Evolutionary conservation across 2,113 vertebrate genomes (phyloP).

Genomic region (Eurystomus gularis): DNA sequence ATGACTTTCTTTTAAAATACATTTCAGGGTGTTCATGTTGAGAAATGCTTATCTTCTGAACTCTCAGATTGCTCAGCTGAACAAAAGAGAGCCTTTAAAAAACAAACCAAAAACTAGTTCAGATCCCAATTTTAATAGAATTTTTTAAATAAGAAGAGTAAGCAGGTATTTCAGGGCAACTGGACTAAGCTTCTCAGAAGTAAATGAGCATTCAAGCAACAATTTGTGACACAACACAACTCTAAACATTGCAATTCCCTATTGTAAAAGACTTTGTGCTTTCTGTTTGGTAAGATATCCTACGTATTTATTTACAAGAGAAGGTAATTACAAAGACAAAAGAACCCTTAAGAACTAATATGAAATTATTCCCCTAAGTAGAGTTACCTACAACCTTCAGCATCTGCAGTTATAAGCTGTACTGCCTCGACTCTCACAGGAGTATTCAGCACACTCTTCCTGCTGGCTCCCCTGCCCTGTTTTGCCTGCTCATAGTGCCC

Average conservation of each 20-base stretch:
- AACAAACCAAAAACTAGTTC: not conserved
- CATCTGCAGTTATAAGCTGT: not conserved
- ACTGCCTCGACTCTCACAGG: not conserved
- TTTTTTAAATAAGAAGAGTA: not conserved
- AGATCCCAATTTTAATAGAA: not conserved
- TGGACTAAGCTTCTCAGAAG: not conserved
- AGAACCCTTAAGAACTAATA: not conserved
- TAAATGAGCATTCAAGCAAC: not conserved
- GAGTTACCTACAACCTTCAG: not conserved
- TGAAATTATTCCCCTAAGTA: slow-evolving; percentile 11
- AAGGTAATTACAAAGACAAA: slow-evolving; percentile 5
- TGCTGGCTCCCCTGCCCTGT: not conserved
- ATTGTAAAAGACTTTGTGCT: not conserved
- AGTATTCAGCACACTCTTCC: not conserved
- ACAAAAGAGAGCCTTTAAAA: not conserved
- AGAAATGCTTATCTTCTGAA: slow-evolving; percentile 45
- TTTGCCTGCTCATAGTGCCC: not conserved
- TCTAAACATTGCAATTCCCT: not conserved
- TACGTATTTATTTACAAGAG: not conserved
- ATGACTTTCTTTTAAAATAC: slow-evolving; percentile 60
- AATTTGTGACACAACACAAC: not conserved
- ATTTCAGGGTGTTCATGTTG: slow-evolving; percentile 38
- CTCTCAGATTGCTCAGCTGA: not conserved
- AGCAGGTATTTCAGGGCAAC: not conserved
- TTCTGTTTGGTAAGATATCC: not conserved